Conservation (phyloP, 2,888 invertebrate genomes). For the Yponomeuta malinellus region DNA sequence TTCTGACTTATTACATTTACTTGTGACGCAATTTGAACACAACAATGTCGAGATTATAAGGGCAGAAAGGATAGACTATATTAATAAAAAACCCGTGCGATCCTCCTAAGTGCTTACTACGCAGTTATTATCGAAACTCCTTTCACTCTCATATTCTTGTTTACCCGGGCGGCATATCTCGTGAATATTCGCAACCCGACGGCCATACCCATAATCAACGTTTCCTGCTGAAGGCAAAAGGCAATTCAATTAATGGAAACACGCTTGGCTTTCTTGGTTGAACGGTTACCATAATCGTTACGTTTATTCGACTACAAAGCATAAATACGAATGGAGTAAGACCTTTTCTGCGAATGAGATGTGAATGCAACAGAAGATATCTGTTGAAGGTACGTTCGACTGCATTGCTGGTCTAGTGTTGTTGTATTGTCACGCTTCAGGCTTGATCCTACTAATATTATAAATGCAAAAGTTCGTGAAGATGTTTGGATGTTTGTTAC, state of each 20-base stretch:
- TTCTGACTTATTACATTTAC: too few relatives aligned
- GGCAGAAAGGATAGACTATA: too few relatives aligned
- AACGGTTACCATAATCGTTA: constrained; percentile 56
- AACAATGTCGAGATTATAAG: too few relatives aligned
- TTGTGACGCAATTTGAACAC: too few relatives aligned
- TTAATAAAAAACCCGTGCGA: too few relatives aligned
- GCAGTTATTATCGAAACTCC: not conserved
- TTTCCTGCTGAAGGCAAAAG: constrained; percentile 18
- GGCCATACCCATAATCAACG: constrained; percentile 20
- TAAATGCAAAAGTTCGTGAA: too few relatives aligned
- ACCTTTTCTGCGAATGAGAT: not conserved
- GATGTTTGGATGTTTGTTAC: too few relatives aligned
- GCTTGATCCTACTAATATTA: too few relatives aligned
- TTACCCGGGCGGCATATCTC: not conserved
- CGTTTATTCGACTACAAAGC: constrained; percentile 27
- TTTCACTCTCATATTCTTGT: not conserved
- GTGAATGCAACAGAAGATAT: not conserved
- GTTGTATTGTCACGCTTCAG: too few relatives aligned
- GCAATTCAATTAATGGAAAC: constrained; percentile 57
- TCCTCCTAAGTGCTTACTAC: too few relatives aligned
- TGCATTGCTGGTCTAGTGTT: too few relatives aligned
- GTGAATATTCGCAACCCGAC: constrained; percentile 1
- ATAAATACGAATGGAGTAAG: constrained; percentile 15
- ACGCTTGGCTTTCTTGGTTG: constrained; percentile 50
- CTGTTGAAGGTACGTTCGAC: not conserved